Evolutionary conservation across 2,797 vertebrate species (phyloP), one percentile per base, ranked within the genome.

Genomic region (Graptemys geographica): DNA sequence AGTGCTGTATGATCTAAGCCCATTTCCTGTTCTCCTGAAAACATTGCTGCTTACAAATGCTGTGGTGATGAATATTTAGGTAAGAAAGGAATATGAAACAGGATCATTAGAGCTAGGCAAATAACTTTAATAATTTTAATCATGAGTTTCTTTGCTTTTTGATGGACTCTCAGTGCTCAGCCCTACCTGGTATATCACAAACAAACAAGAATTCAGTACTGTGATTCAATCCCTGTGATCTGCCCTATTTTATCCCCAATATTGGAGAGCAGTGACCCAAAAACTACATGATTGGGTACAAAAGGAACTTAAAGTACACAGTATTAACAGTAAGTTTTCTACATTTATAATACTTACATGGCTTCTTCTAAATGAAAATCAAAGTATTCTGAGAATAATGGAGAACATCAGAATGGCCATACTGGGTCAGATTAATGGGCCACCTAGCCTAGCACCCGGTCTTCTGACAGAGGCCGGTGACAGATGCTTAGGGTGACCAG

Each of bases 331-430:
- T 52, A 92, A 19, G 41, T 83, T 86, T 88, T 44, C 8, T n/a
- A 49, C 28, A 90, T 52, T 79, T 85, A 41, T 72, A 79, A 57
- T 21, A 56, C 7, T 8, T 57, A 25, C 90, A 82, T 72, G 15
- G 69, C 33, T 55, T 8, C 81, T 49, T 47, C 23, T 79, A 31
- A 69, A 87, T 5, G 3, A 87, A 87, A 5, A 47, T 85, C 31
- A 92, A 92, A 87, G 62, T 87, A 85, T 92, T 91, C 57, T 93
- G 41, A 65, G 33, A 65, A n/a, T 33, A 62, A 62, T n/a, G 33
- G 33, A 65, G 62, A 65, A 5, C 18, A 65, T 18, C 18, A 65
- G 31, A 65, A 33, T 33, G 62, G 62, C 15, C 33, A 65, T 65
- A 65, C 62, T 8, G 11, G 31, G 33, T 65, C 62, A 65, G 33